Percentiles rank a stretch among this genome's conserved stretches.
Conservation (phyloP, 2,888 invertebrate genomes). For the Heliconius ismenius region DNA sequence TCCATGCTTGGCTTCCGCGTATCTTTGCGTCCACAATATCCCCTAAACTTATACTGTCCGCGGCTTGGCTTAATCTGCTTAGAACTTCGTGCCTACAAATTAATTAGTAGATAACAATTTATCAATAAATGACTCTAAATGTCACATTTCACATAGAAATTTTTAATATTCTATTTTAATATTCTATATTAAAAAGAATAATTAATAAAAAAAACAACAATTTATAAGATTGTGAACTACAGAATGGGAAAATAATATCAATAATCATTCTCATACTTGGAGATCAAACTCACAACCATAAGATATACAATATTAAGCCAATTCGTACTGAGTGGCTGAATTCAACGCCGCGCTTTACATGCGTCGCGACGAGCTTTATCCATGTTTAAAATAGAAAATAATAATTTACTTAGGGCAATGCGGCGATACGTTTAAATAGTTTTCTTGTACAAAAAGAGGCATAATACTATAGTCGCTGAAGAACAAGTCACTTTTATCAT, state of each 20-base stretch:
- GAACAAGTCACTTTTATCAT: slow-evolving; percentile 94
- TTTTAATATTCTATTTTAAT: too few species aligned
- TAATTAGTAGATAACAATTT: neutral
- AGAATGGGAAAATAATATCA: too few species aligned
- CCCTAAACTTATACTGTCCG: slow-evolving; percentile 92
- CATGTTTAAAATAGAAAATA: neutral
- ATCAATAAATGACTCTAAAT: neutral
- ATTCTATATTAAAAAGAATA: too few species aligned
- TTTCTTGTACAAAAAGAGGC: slow-evolving; percentile 99
- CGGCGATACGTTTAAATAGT: slow-evolving; percentile 92
- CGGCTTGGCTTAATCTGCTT: slow-evolving; percentile 87
- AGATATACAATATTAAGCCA: neutral
- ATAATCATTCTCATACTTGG: too few species aligned
- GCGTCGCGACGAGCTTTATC: neutral
- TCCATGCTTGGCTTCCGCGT: slow-evolving; percentile 91
- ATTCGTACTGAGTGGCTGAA: neutral
- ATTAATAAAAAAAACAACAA: too few species aligned
- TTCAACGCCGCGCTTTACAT: neutral
- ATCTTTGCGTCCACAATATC: slow-evolving; percentile 93
- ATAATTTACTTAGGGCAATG: slow-evolving; percentile 82
- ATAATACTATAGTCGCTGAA: slow-evolving; percentile 98
- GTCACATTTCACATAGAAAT: too few species aligned
- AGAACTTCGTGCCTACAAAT: slow-evolving; percentile 56
- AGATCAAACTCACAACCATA: neutral
- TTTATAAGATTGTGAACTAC: too few species aligned